Evolutionary conservation across 1,140 invertebrate species (phyloP).

Genomic region (Bicyclus anynana): DNA sequence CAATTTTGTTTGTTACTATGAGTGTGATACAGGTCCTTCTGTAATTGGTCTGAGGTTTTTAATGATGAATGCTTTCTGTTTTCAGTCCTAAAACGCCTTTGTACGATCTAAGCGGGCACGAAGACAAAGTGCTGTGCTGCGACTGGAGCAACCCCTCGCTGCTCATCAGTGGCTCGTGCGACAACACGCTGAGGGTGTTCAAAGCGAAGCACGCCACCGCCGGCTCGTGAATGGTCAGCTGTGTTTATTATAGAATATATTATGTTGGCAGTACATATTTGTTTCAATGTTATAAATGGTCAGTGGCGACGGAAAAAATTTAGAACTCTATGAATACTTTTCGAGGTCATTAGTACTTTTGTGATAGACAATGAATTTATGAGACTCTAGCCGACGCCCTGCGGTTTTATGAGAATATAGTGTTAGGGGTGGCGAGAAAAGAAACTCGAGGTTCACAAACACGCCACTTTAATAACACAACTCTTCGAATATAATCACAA

Average conservation of each 20-base stretch:
- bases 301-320: too few species aligned
- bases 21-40: too few species aligned
- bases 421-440: too few species aligned
- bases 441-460: too few species aligned
- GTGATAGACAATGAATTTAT: too few species aligned
- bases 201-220: slow-evolving; percentile 78
- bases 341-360: too few species aligned
- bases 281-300: not conserved
- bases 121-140: slow-evolving; percentile 95
- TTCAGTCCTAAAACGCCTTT: slow-evolving; percentile 92
- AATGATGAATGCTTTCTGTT: not conserved
- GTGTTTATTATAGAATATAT: not conserved
- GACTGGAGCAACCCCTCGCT: slow-evolving; percentile 94
- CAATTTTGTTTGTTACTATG: too few species aligned
- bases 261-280: not conserved
- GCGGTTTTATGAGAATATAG: too few species aligned
- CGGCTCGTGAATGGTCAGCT: slow-evolving; percentile 26
- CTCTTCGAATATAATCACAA: too few species aligned
- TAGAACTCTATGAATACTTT: too few species aligned
- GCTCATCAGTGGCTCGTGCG: slow-evolving; percentile 94
- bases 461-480: too few species aligned
- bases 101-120: slow-evolving; percentile 95
- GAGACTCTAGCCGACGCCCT: too few species aligned
- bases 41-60: not conserved
- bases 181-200: slow-evolving; percentile 96